Percentiles rank a stretch among this genome's conserved stretches.
Conservation (phyloP, 2,113 vertebrate species). For the Pachyramphus minor region DNA sequence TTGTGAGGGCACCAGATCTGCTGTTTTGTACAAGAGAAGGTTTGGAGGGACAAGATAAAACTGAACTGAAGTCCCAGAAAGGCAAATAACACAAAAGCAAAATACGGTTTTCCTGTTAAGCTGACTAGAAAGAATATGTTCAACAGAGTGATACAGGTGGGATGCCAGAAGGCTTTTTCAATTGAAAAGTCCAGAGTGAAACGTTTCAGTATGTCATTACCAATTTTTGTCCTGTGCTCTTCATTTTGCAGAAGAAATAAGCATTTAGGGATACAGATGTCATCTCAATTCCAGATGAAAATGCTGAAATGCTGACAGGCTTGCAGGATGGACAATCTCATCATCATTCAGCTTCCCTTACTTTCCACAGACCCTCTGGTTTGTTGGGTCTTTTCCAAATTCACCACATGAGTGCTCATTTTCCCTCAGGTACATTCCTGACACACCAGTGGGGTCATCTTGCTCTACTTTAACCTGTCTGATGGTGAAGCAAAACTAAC, state of each 20-base stretch:
- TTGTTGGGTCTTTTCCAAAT: not conserved
- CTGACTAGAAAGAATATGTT: conserved; percentile 21
- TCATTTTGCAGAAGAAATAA: conserved; percentile 4
- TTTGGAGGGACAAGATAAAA: not conserved
- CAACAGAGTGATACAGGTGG: not conserved
- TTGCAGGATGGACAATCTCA: not conserved
- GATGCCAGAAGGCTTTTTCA: conserved; percentile 13
- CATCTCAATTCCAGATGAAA: not conserved
- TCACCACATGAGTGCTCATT: not conserved
- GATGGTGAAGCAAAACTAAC: not conserved
- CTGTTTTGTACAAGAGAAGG: not conserved
- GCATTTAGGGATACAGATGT: not conserved
- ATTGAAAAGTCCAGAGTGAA: not conserved
- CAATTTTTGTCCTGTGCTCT: conserved; percentile 17
- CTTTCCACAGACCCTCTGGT: not conserved
- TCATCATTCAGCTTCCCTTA: not conserved
- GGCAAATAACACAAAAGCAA: not conserved
- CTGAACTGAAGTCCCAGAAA: not conserved
- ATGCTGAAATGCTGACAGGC: not conserved
- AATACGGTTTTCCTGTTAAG: not conserved
- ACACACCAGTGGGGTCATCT: not conserved
- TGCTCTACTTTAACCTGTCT: not conserved
- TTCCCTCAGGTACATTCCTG: not conserved
- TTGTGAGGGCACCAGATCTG: not conserved
- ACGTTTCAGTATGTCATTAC: accelerated